Evolutionary conservation across 1,140 invertebrate species (phyloP), one percentile per base, ranked within the genome.

Genomic region (Propsilocerus akamusi): DNA sequence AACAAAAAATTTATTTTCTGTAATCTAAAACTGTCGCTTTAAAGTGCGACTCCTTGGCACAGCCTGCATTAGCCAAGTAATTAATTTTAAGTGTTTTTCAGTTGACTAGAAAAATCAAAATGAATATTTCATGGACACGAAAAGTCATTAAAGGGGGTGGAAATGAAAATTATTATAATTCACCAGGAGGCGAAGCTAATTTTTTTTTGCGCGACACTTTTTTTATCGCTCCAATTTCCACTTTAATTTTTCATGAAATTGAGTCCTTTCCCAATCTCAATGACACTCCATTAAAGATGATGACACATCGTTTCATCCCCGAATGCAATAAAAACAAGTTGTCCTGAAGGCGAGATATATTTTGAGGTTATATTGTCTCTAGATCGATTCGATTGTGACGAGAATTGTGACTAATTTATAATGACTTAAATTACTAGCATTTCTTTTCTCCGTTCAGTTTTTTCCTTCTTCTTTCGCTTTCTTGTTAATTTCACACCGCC

Each of bases 351-450:
- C n/a, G n/a, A n/a, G n/a, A n/a, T n/a, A n/a, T n/a, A n/a, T n/a
- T n/a, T n/a, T n/a, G n/a, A n/a, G n/a, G n/a, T n/a, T n/a, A n/a
- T n/a, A n/a, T n/a, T n/a, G n/a, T n/a, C n/a, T n/a, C n/a, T n/a
- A n/a, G n/a, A n/a, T n/a, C n/a, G n/a, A n/a, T n/a, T n/a, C n/a
- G n/a, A n/a, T n/a, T n/a, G n/a, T n/a, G n/a, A n/a, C n/a, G n/a
- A n/a, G n/a, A n/a, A n/a, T n/a, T n/a, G n/a, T n/a, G n/a, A 30
- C 34, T 41, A 41, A 17, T 17, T 41, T 17, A 41, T 41, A 41
- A 41, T 41, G 34, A 41, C 14, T 41, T 41, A 41, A 41, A 41
- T 41, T 41, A 41, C 17, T 41, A n/a, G n/a, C n/a, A n/a, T n/a
- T n/a, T n/a, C n/a, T n/a, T n/a, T n/a, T n/a, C n/a, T n/a, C n/a